Evolutionary conservation across 2,113 vertebrate species (phyloP).

Genomic region (Capra hircus): DNA sequence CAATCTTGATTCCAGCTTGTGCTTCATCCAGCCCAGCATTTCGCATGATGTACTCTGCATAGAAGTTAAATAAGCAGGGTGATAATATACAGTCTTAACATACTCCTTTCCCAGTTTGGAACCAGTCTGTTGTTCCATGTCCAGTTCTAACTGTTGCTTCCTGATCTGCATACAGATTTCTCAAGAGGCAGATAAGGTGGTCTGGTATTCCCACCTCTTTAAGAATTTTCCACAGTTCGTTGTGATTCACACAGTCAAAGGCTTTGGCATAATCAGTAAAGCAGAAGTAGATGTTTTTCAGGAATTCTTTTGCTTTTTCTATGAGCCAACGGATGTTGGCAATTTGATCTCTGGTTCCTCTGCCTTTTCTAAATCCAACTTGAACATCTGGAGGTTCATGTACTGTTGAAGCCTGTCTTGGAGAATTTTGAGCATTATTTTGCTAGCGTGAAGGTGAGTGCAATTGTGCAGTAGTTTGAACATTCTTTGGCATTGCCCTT

Average conservation of each 20-base stretch:
- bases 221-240: background rate
- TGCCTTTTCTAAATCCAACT: background rate
- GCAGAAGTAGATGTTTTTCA: background rate
- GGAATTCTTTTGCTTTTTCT: background rate
- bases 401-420: background rate
- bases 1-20: background rate
- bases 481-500: background rate
- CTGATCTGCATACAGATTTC: background rate
- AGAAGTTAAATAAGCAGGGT: background rate
- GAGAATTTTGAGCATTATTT: background rate
- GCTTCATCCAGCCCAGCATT: background rate
- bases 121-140: background rate
- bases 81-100: background rate
- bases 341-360: background rate
- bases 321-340: background rate
- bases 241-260: background rate
- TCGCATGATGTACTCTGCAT: background rate
- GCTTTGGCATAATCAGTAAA: background rate
- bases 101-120: background rate
- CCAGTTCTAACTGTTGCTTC: background rate
- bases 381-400: background rate
- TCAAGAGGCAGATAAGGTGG: background rate
- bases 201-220: background rate
- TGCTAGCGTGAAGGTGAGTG: background rate
- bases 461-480: background rate